Conservation (phyloP, 2,888 invertebrate species). For the Rhaphigaster nebulosa region DNA sequence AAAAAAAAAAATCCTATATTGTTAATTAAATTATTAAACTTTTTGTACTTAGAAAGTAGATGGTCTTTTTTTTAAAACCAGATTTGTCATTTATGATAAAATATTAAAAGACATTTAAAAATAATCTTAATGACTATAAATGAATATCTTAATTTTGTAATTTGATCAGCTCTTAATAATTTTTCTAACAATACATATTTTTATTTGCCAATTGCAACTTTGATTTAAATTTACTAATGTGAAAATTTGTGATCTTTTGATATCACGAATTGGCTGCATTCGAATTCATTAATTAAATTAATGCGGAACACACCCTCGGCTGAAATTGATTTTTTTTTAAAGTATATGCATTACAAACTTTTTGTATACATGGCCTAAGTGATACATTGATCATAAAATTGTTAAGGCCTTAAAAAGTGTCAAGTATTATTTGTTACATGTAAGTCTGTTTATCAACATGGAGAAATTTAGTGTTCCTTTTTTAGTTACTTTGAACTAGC, state of each 20-base stretch:
- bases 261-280: not conserved
- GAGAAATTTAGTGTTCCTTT: conserved; percentile 18
- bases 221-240: not conserved
- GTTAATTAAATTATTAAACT: not conserved
- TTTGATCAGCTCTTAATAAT: not conserved
- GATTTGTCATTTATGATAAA: not conserved
- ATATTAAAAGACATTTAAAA: conserved; percentile 17
- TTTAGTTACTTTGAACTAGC: conserved; percentile 35
- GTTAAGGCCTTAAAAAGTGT: not conserved
- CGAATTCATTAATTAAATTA: not conserved
- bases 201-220: not conserved
- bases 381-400: not conserved
- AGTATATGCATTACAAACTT: not conserved
- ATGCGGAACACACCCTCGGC: not conserved
- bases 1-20: not conserved
- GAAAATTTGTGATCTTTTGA: not conserved
- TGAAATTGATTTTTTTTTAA: not conserved
- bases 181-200: not conserved
- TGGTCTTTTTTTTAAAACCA: not conserved
- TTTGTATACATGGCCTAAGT: not conserved
- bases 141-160: conserved; percentile 3
- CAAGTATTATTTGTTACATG: conserved; percentile 3
- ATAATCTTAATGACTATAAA: not conserved
- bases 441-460: not conserved
- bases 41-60: conserved; percentile 9